phyloP scores from a whole-genome alignment of 2,113 vertebrate genomes.

The Heterotis niloticus region DNA sequence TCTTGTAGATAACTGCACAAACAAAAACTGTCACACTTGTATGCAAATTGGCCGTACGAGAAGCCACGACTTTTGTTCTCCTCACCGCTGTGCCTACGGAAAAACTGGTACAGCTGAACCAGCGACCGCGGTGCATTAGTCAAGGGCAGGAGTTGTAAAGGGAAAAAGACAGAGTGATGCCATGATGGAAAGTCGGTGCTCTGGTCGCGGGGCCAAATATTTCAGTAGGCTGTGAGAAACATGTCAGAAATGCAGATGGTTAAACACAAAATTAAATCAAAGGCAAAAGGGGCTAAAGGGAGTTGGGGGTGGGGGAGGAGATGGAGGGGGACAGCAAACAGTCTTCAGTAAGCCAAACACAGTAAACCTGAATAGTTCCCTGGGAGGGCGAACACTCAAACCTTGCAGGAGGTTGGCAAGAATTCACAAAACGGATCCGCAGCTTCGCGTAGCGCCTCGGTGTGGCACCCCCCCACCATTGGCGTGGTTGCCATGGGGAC shows the following conservation, averaged over 20 bases:
- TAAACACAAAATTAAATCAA: neutral
- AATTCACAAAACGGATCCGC: conserved; percentile 22
- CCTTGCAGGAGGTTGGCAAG: neutral
- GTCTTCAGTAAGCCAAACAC: no score
- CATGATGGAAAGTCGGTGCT: neutral
- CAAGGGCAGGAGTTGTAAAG: neutral
- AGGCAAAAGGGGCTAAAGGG: neutral
- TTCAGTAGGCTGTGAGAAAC: neutral
- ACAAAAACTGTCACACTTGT: neutral
- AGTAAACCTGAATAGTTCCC: no score
- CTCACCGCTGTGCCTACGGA: neutral
- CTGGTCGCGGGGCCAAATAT: neutral
- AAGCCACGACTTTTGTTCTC: neutral
- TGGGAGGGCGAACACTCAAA: no score
- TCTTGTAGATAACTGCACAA: neutral
- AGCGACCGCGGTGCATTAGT: neutral
- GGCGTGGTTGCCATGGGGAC: conserved; percentile 75
- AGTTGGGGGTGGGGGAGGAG: neutral
- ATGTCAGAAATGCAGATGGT: neutral
- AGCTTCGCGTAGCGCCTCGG: neutral
- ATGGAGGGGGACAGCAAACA: neutral
- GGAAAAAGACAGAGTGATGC: neutral
- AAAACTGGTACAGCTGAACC: neutral
- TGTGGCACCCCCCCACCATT: conserved; percentile 36
- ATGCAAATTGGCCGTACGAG: no score